Base-by-base conservation (phyloP, 2,888 invertebrate species). In the Scaptomyza parva region DNA sequence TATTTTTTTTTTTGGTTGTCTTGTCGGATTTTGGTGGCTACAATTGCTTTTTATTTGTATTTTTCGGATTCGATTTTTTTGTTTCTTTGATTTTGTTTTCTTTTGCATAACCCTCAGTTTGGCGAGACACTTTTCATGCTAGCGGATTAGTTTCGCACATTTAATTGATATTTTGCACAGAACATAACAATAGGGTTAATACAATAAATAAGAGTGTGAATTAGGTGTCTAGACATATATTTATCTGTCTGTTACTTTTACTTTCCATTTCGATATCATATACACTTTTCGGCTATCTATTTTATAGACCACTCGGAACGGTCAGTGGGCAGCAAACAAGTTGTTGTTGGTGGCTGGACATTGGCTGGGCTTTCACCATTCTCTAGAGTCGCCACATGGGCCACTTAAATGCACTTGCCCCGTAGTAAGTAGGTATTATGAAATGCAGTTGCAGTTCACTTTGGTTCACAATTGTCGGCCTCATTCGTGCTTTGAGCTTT, bases 71-170 rank as follows among this genome's bases (percentile, higher is more conserved):
- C 9, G 28, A 1, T 28, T 9, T 9, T 7, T 9, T 28, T 28
- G 8, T 30, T 30, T 30, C 3, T 26, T 7, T 18, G 17, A 3
- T 57, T 60, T 60, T 53, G 48, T 8, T 45, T 8, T 17, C 28
- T 2, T 82, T 83, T 83, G 80, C 80, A 83, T 79, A 80, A 76
- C 76, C 66, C 62, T 73, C 63, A 9, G 3, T 79, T 76, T 47
- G 17, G 17, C 48, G 45, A 37, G 45, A 68, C 41, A 41, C 62
- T 68, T 79, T 76, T 76, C 65, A 55, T 65, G 68, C 65, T 58
- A 67, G 69, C 35, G 60, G 58, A 55, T 65, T 77, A 66, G 61
- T 55, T 57, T 22, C 33, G 44, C 14, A 8, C 17, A 37, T 22
- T 48, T 17, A 8, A 40, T 9, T 18, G 30, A 35, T 33, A 22